Base-by-base conservation (phyloP, 2,888 invertebrate genomes). In the Sceliomorpha sp. region DNA sequence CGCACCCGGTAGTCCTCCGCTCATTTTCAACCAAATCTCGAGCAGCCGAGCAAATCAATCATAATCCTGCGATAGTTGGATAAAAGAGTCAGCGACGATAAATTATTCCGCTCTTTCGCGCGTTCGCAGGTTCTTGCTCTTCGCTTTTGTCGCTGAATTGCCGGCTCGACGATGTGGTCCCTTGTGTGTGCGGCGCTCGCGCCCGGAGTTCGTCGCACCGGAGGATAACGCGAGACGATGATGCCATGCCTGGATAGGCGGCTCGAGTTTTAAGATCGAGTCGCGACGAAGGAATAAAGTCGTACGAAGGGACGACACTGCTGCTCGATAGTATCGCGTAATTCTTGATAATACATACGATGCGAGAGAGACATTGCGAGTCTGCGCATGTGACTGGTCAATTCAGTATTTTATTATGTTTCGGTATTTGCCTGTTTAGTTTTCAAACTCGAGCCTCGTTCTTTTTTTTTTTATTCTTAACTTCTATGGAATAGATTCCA, bases 171-270 rank as follows among this genome's bases (percentile, higher is more conserved):
- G 47, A 47, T 5, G 58, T 50, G 62, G 70, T 64, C 64, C 64
- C 64, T 27, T 29, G 13, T 9, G 15, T 29, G 26, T 14, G 13
- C 44, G 17, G 20, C 29, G 15, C 13, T 60, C 32, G 24, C 39
- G 29, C 50, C n/a, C 51, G 59, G 68, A 60, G 68, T 72, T 72
- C 64, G 71, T 64, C 68, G 72, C 64, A 47, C 72, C 64, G 60
- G 47, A 66, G 64, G 48, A 51, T 70, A 70, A 64, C 48, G 64
- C 64, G 47, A 62, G 64, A 69, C 64, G 63, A 63, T 68, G 70
- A 70, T 67, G 70, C 67, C 50, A 71, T 59, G 72, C 24, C 69
- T 50, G 69, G 72, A 72, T 72, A 69, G 66, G 66, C 72, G 64
- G 42, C 45, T 58, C 60, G 53, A 50, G 24, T 72, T 72, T 69